Evolutionary conservation across 2,113 vertebrate species (phyloP), one percentile per base, ranked within the genome.

Genomic region (Corydoras sp.): DNA sequence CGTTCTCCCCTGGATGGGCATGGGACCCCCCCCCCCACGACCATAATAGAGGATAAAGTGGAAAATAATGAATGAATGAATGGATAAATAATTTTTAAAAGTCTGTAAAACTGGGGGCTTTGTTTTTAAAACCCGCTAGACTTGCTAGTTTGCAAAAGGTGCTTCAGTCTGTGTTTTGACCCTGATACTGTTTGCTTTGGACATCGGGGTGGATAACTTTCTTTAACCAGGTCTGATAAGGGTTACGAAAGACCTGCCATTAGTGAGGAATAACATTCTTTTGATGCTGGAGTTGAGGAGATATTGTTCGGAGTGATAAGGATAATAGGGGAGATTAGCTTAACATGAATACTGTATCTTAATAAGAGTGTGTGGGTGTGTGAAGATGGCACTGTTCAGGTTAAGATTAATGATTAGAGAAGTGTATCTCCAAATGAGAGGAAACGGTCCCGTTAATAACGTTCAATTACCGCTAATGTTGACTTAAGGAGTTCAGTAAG

Each of bases 211-310:
- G 50, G 60, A 62, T 62, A 62, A 43, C 6, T 6, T 5, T 71
- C 59, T 62, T 61, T 62, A 62, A 14, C 53, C 48, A 7, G 30
- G 9, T 2, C 32, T 18, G 55, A 73, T 67, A 61, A 67, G 63
- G 7, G 63, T 67, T 73, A 67, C 64, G 49, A 73, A 73, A 75
- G 48, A 67, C 58, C 60, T 55, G 62, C 18, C 60, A 78, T 63
- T 55, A 58, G 66, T 68, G 14, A 68, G 53, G 62, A 71, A 65
- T 53, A 43, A 48, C 65, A 59, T 48, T 55, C 55, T 68, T 79
- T 79, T 79, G 77, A 76, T 73, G 65, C 71, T 76, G 59, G 15
- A 55, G 49, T 69, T 65, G 31, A 72, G 55, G n/a, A 79, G 69
- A 76, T 75, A 73, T 48, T 58, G 58, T 15, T 60, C 14, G 29